Evolutionary conservation across 1,140 invertebrate species (phyloP).

Genomic region (Scaptomyza hsui): DNA sequence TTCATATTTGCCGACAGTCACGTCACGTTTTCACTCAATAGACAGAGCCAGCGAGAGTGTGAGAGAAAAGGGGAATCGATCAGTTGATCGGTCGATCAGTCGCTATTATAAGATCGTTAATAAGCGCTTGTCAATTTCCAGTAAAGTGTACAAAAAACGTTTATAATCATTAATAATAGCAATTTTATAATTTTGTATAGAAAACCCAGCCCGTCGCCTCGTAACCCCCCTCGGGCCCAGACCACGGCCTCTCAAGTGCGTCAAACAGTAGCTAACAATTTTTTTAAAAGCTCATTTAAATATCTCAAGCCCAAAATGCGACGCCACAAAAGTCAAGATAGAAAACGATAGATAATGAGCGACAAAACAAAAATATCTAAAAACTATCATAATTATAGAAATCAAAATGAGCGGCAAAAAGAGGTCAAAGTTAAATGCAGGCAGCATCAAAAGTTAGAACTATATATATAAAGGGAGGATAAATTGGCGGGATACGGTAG

Average conservation of each 20-base stretch:
- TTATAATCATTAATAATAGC: conserved; percentile 83
- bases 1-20: conserved; percentile 62
- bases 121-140: conserved; percentile 80
- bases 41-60: neutral
- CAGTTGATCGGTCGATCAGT: conserved; percentile 68
- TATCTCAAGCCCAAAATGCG: conserved; percentile 34
- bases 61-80: conserved; percentile 14
- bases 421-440: conserved; percentile 31
- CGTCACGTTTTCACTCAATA: conserved; percentile 57
- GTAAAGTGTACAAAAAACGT: conserved; percentile 78
- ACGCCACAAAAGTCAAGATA: conserved; percentile 4
- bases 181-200: conserved; percentile 77
- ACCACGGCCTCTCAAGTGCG: conserved; percentile 52
- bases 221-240: conserved; percentile 12
- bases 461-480: too few species aligned
- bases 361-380: neutral
- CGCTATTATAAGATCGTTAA: conserved; percentile 81
- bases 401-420: conserved; percentile 35
- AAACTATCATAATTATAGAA: conserved; percentile 22
- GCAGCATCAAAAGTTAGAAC: too few species aligned
- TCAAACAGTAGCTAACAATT: conserved; percentile 78
- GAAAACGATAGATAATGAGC: conserved; percentile 42
- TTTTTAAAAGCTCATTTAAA: conserved; percentile 74
- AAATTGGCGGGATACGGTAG: conserved; percentile 20
- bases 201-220: conserved; percentile 26